Evolutionary conservation across 2,888 invertebrate genomes (phyloP).

Genomic region (Uropetala carovei): DNA sequence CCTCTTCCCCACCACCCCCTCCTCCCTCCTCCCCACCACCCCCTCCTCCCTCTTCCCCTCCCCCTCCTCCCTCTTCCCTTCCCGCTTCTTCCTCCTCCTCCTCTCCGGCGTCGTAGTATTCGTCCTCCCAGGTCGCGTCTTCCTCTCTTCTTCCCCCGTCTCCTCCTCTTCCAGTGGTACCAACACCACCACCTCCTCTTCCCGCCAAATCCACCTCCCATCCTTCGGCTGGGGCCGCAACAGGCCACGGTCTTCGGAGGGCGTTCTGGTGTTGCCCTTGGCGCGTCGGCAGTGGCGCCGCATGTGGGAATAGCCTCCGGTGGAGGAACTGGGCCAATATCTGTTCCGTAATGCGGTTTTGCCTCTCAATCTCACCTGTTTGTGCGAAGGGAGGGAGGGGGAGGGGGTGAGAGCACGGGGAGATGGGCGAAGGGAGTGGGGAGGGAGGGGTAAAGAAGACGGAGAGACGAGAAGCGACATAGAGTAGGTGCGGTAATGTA

Average conservation of each 20-base stretch:
- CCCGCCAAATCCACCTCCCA: not conserved
- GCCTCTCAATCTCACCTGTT: constrained; percentile 81
- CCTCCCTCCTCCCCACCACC: not conserved
- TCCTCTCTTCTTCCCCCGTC: not conserved
- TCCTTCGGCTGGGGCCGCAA: constrained; percentile 77
- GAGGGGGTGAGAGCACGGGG: not conserved
- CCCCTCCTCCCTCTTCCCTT: not conserved
- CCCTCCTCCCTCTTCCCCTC: not conserved
- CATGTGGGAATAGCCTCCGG: constrained; percentile 81
- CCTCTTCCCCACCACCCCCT: not conserved
- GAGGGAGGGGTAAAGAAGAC: not conserved
- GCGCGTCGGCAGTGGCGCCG: constrained; percentile 78
- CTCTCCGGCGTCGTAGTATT: not conserved
- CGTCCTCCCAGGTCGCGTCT: not conserved
- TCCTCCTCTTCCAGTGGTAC: not conserved
- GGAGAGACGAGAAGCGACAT: not conserved
- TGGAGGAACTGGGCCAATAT: constrained; percentile 86
- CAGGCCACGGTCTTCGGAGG: constrained; percentile 73
- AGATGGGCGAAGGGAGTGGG: no score
- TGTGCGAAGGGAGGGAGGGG: constrained; percentile 33
- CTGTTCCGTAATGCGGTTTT: constrained; percentile 87
- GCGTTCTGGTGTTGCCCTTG: constrained; percentile 68
- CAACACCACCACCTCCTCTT: not conserved
- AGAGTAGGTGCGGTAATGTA: not conserved
- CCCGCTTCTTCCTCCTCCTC: not conserved